Base-by-base conservation (phyloP, 2,888 invertebrate species). In the Sphaerophoria rueppellii region DNA sequence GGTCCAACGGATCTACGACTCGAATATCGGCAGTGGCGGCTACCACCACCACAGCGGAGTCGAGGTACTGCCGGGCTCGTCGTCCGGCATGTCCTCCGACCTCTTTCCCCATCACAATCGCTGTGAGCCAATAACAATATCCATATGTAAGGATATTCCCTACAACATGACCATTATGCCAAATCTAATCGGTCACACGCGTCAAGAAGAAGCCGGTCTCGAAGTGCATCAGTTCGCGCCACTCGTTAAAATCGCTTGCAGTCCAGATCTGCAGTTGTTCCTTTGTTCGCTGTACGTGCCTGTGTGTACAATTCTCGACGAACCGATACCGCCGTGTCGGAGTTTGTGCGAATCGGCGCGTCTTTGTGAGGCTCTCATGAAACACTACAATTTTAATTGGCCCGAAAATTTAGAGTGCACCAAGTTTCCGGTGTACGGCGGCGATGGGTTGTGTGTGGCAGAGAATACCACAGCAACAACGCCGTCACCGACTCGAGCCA, bases 121-220 rank as follows among this genome's bases (percentile, higher is more conserved):
- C 90, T 99, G 99, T 93, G 98, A 99, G 91, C 96, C 96, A 43
- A 98, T 99, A 87, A 97, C 96, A 48, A 97, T 99, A 88, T 96
- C 96, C 67, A 91, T 98, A 89, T 99, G 99, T 93, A 95, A 95
- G 92, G 96, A 98, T 90, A 95, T 99, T 87, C 95, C 95, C 86
- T 99, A 99, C n/a, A n/a, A n/a, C n/a, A n/a, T n/a, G n/a, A n/a
- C 99, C 0, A 97, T 98, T 88, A 97, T 98, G 95, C 99, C 99
- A 0, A 99, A 99, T 93, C 91, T 98, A 82, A 93, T 99, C 88
- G 96, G 96, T 87, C 98, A 99, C 89, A 95, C 95, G 87, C 97
- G 96, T 88, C 98, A 99, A 91, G 97, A 98, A 90, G 98, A 99
- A 89, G 99, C 99, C 72, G 98, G 97, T 0, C 93, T 96, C 86